Percentiles rank a stretch among this genome's conserved stretches.
Conservation (phyloP, 2,888 invertebrate genomes). For the Priocnemis perturbator region DNA sequence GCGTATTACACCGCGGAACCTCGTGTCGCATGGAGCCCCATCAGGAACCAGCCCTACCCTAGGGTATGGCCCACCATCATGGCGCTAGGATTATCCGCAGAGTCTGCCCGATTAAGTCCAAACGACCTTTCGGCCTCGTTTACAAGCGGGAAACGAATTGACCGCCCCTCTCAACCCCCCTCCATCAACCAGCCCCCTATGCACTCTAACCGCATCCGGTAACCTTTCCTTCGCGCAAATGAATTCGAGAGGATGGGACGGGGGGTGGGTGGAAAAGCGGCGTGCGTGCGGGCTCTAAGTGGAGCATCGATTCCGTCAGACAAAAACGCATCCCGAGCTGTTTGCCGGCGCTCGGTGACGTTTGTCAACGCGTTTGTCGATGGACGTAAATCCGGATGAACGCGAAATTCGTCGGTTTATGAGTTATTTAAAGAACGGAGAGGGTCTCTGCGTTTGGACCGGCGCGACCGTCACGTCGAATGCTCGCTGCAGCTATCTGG, state of each 20-base stretch:
- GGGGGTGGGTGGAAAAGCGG: not conserved
- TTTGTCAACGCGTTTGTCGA: conserved; percentile 44
- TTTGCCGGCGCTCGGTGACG: conserved; percentile 37
- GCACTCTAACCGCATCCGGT: no score
- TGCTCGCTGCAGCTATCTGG: no score
- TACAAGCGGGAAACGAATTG: conserved; percentile 29
- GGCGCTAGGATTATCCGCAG: conserved; percentile 37
- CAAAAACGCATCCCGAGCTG: conserved; percentile 45
- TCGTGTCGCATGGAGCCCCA: no score
- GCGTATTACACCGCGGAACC: not conserved
- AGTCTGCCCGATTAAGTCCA: conserved; percentile 45
- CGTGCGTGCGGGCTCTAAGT: conserved; percentile 10
- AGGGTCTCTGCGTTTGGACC: no score
- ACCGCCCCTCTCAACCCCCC: conserved; percentile 10
- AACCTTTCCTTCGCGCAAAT: conserved; percentile 2
- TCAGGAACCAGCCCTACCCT: not conserved
- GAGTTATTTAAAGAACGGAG: not conserved
- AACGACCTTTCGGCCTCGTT: conserved; percentile 26
- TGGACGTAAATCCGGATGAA: conserved; percentile 40
- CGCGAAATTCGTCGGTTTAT: conserved; percentile 33
- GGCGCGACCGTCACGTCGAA: no score
- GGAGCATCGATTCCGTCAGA: conserved; percentile 38
- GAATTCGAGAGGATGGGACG: conserved; percentile 9
- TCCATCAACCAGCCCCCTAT: not conserved
- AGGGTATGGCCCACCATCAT: conserved; percentile 3